Evolutionary conservation across 2,797 vertebrate species (phyloP).

Genomic region (Hyperoplus immaculatus): DNA sequence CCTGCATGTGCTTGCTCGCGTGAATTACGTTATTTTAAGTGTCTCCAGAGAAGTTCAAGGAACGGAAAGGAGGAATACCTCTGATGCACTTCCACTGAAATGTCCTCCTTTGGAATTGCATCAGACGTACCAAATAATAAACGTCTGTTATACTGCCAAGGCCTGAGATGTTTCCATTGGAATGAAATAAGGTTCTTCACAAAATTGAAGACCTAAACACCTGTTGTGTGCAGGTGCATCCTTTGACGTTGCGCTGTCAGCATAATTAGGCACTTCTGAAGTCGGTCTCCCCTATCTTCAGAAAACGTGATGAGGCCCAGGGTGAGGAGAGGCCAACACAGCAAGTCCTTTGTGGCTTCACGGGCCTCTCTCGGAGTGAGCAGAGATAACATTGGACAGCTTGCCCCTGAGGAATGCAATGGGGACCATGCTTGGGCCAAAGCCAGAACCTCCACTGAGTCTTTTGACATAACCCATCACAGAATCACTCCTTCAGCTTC

Average conservation of each 20-base stretch:
- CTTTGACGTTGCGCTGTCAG: conserved; percentile 52
- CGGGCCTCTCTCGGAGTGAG: conserved; percentile 70
- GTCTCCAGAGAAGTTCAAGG: conserved; percentile 17
- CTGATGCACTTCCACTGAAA: conserved; percentile 16
- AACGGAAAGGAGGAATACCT: conserved; percentile 3
- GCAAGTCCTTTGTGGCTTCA: conserved; percentile 79
- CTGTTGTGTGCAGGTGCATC: conserved; percentile 80
- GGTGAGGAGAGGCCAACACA: conserved; percentile 73
- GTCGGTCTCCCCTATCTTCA: conserved; percentile 34
- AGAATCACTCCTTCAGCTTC: conserved; percentile 50
- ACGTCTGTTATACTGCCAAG: conserved; percentile 7
- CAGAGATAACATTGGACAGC: conserved; percentile 80
- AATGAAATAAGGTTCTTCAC: not conserved
- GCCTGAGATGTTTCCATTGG: conserved; percentile 41
- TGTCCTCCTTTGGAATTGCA: not conserved
- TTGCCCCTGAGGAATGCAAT: conserved; percentile 81
- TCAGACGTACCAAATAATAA: conserved; percentile 17
- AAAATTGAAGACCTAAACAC: conserved; percentile 64
- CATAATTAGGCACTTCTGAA: conserved; percentile 73
- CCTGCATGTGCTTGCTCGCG: conserved; percentile 21
- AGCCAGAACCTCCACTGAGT: conserved; percentile 61
- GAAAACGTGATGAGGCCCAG: conserved; percentile 46
- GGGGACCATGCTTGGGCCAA: conserved; percentile 56
- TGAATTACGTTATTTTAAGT: conserved; percentile 18
- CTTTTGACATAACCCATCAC: conserved; percentile 58